Conservation (phyloP, 2,113 vertebrate species). For the Lasiurus cinereus region DNA sequence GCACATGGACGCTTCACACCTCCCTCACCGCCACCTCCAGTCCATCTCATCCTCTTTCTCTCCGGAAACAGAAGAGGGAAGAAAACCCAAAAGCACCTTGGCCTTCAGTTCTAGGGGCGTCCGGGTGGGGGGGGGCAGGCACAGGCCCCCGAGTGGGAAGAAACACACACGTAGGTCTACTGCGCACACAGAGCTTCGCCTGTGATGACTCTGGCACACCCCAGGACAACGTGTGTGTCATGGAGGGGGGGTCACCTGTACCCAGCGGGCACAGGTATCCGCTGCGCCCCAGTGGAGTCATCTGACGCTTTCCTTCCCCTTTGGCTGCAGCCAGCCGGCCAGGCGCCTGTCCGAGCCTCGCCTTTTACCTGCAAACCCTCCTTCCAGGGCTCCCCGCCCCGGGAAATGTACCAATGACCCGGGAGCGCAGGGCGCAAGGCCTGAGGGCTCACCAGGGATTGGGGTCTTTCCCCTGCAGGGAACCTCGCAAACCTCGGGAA, state of each 20-base stretch:
- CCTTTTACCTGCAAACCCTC: not conserved
- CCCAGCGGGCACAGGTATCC: not conserved
- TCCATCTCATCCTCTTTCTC: not conserved
- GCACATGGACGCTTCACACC: not conserved
- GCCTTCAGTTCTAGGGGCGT: not conserved
- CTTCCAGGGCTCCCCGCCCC: not conserved
- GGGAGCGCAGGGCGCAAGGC: not conserved
- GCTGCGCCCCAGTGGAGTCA: not conserved
- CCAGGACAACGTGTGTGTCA: not conserved
- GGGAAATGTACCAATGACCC: not conserved
- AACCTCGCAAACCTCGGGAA: fast-evolving
- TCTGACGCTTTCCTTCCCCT: not conserved
- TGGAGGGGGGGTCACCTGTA: not conserved
- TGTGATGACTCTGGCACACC: not conserved
- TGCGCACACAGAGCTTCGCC: not conserved
- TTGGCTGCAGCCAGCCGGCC: not conserved
- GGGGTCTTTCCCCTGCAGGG: not conserved
- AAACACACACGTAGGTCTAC: not conserved
- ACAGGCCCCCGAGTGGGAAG: conserved; percentile 13
- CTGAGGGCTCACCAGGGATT: not conserved
- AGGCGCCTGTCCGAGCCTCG: not conserved
- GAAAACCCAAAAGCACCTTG: not conserved
- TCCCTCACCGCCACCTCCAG: not conserved
- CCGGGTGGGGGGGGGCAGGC: not conserved
- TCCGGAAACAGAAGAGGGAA: not conserved